Percentiles rank a stretch among this genome's conserved stretches.
phyloP scores from a whole-genome alignment of 2,113 vertebrate genomes.

The Gallinago undulata region DNA sequence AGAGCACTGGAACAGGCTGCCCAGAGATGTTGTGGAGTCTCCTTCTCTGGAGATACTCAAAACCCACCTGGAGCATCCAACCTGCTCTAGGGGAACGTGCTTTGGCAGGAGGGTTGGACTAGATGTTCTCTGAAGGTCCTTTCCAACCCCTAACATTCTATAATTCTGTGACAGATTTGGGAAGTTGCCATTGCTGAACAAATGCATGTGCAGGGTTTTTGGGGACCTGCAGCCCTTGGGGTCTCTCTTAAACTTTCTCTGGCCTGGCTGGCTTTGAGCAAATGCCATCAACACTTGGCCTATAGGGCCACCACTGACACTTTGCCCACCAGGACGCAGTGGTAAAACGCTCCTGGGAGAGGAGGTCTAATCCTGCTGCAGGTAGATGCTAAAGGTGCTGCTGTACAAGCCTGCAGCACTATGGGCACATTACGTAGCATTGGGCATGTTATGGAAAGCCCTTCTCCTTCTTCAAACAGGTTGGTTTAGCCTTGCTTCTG shows the following conservation, averaged over 20 bases:
- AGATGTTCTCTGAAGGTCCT: not conserved
- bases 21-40: not conserved
- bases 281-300: not conserved
- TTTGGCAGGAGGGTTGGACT: not conserved
- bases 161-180: not conserved
- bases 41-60: not conserved
- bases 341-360: not conserved
- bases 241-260: not conserved
- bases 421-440: not conserved
- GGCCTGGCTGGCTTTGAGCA: not conserved
- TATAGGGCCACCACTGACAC: accelerated
- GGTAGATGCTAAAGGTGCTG: not conserved
- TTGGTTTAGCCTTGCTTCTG: not conserved
- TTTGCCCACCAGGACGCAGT: not conserved
- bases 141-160: not conserved
- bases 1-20: not conserved
- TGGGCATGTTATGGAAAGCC: not conserved
- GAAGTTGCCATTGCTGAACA: not conserved
- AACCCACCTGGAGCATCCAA: not conserved
- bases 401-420: not conserved
- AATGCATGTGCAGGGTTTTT: not conserved
- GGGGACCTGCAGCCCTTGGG: not conserved
- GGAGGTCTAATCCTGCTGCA: not conserved
- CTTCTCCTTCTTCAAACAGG: not conserved
- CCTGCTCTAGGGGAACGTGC: not conserved